Evolutionary conservation across 2,888 invertebrate species (phyloP).

Genomic region (Leucania comma): DNA sequence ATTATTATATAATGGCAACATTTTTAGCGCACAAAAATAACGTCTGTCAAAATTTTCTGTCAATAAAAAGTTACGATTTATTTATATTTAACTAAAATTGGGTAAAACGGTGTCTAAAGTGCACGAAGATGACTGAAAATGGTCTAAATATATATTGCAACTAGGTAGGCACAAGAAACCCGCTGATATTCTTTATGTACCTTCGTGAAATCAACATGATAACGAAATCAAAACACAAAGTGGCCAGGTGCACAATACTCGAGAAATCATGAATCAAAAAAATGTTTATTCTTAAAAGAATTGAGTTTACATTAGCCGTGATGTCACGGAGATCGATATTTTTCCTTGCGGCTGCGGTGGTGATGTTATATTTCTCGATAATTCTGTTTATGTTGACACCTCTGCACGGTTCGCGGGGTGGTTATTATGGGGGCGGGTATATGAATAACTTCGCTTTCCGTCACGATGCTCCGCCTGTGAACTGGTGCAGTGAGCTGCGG

Average conservation of each 20-base stretch:
- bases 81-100: conserved; percentile 1
- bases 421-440: conserved; percentile 75
- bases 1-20: conserved; percentile 12
- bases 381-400: conserved; percentile 85
- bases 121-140: neutral
- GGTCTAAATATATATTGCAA: conserved; percentile 3
- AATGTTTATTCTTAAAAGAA: conserved; percentile 44
- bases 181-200: neutral
- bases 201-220: conserved; percentile 34
- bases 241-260: conserved; percentile 18
- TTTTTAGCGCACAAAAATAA: conserved; percentile 24
- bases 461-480: conserved; percentile 74
- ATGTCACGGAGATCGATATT: conserved; percentile 85
- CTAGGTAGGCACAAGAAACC: neutral
- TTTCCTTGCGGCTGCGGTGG: conserved; percentile 79
- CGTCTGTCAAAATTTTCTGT: conserved; percentile 39
- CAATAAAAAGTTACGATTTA: conserved; percentile 38
- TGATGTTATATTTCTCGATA: conserved; percentile 83
- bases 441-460: conserved; percentile 78
- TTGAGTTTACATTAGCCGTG: conserved; percentile 38
- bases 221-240: conserved; percentile 55
- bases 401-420: conserved; percentile 74
- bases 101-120: neutral
- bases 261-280: conserved; percentile 61
- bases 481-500: conserved; percentile 90